Evolutionary conservation across 2,888 invertebrate genomes (phyloP).

Genomic region (Amblyjoppa fuscipennis): DNA sequence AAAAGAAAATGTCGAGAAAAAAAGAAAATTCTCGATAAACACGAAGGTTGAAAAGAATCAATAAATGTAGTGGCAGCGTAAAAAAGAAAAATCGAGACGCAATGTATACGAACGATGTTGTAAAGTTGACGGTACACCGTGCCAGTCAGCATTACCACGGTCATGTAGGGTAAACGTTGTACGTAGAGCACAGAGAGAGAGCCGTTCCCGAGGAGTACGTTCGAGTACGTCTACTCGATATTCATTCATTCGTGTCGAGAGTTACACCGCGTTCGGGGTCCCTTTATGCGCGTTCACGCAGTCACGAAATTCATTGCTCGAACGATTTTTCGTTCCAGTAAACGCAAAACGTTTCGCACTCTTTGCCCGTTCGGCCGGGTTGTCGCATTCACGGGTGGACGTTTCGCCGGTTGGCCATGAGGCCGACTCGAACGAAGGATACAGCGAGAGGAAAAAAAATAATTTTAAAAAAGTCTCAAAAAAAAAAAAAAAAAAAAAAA

Average conservation of each 20-base stretch:
- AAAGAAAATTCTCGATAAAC: neutral
- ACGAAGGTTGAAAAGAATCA: neutral
- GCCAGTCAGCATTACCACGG: constrained; percentile 34
- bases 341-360: constrained; percentile 40
- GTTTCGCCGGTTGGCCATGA: constrained; percentile 20
- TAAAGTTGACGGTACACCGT: constrained; percentile 41
- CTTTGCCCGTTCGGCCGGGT: constrained; percentile 21
- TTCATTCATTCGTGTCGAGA: constrained; percentile 43
- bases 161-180: constrained; percentile 33
- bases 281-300: constrained; percentile 65
- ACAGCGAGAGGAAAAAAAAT: neutral
- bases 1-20: too few species aligned
- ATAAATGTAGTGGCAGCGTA: neutral
- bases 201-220: constrained; percentile 41
- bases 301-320: constrained; percentile 54
- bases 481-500: neutral
- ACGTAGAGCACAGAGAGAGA: constrained; percentile 21
- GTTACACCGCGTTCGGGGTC: constrained; percentile 44
- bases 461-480: too few species aligned
- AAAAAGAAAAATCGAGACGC: neutral
- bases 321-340: constrained; percentile 62
- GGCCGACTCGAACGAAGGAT: neutral
- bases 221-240: constrained; percentile 50
- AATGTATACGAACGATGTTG: constrained; percentile 29
- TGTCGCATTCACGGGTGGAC: constrained; percentile 20